Evolutionary conservation across 1,140 invertebrate species (phyloP), one percentile per base, ranked within the genome.

Genomic region (Tetranychus urticae): DNA sequence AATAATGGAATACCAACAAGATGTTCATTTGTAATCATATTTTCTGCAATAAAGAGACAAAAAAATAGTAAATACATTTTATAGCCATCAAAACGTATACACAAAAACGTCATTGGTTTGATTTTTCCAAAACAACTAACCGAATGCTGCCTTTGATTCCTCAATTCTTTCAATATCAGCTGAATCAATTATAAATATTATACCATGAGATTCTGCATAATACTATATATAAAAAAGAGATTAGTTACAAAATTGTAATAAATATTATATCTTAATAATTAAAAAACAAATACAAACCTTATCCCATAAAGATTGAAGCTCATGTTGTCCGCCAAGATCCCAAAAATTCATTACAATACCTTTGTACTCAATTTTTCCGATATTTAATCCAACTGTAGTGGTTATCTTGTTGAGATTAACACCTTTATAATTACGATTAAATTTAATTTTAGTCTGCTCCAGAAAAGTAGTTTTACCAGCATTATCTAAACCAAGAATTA

Each of bases 401-500:
- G 92, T 97, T 57, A 98, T 94, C 78, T 94, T 93, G 67, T 78
- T 82, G 1, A 88, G 83, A 75, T 93, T 90, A 73, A 96, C 83
- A 31, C 84, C 85, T 71, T 86, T 89, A 73, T 97, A 97, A 58
- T 74, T 72, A 56, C 71, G 89, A 12, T 85, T 91, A 68, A 96
- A 88, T 75, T 93, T 92, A 2, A 88, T 92, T 79, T 97, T 97
- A 5, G 91, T 84, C 64, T 92, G 88, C 75, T 98, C 94, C 68
- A 97, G 76, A 72, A 94, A 97, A 13, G 93, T 97, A 69, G 93
- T 96, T 84, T 98, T 97, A 60, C 94, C 94, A 67, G 93, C 92
- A 85, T 97, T 97, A 70, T 98, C 94, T 34, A 98, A 77, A 7
- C 94, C 94, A 62, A 98, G 75, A 68, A 98, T 96, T 7, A 97